Conservation (phyloP, 2,888 invertebrate genomes). For the Kuschelorhynchus macadamiae region DNA sequence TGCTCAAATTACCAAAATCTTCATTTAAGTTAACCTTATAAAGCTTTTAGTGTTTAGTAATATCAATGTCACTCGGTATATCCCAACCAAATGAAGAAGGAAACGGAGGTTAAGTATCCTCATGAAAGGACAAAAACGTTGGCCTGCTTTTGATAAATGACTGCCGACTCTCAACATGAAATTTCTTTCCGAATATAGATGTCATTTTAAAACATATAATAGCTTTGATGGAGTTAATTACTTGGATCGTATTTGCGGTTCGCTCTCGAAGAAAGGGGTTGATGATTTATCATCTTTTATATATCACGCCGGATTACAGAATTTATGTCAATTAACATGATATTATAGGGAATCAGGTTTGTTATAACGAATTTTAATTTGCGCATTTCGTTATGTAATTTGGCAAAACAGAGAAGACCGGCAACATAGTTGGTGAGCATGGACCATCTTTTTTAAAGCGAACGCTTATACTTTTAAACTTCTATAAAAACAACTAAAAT, state of each 20-base stretch:
- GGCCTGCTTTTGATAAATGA: conserved; percentile 30
- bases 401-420: no score
- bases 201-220: conserved; percentile 27
- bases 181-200: conserved; percentile 33
- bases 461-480: no score
- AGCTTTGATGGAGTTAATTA: conserved; percentile 31
- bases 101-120: conserved; percentile 12
- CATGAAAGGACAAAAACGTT: conserved; percentile 27
- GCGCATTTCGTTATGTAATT: no score
- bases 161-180: conserved; percentile 32
- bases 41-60: no score
- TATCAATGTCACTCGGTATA: no score
- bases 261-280: not conserved
- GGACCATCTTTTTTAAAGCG: no score
- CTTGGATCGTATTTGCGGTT: conserved; percentile 17
- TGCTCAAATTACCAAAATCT: no score
- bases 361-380: no score
- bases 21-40: no score
- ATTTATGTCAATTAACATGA: not conserved
- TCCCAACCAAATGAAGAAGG: conserved; percentile 20
- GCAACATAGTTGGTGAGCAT: no score
- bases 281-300: not conserved
- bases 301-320: not conserved
- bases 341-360: no score
- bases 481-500: no score